phyloP scores from a whole-genome alignment of 2,797 vertebrate species.

The Bovichtus variegatus region DNA sequence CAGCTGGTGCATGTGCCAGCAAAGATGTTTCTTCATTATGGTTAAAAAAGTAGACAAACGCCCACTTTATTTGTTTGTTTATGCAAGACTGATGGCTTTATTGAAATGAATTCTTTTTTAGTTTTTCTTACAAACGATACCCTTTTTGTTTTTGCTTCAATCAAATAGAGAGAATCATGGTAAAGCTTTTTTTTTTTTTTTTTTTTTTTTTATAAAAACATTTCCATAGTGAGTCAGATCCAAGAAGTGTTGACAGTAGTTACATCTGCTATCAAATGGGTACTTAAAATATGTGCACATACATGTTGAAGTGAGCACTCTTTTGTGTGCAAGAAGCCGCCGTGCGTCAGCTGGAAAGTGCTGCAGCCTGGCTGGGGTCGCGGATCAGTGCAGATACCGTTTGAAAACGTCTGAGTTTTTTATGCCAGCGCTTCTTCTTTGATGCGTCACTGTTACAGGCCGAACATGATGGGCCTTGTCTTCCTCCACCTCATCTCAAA shows the following conservation, averaged over 20 bases:
- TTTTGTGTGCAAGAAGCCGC: constrained; percentile 3
- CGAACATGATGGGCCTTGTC: constrained; percentile 75
- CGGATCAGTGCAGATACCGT: constrained; percentile 45
- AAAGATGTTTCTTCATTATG: not conserved
- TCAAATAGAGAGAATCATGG: constrained; percentile 25
- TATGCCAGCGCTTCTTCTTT: constrained; percentile 53
- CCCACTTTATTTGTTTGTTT: constrained; percentile 38
- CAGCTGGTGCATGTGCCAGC: not conserved
- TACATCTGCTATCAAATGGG: constrained; percentile 39
- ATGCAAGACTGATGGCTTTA: constrained; percentile 10
- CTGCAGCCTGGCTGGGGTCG: constrained; percentile 43
- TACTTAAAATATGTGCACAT: constrained; percentile 35
- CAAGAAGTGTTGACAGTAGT: constrained; percentile 41
- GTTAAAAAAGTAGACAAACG: constrained; percentile 17
- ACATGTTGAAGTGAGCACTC: constrained; percentile 22
- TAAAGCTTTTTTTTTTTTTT: constrained; percentile 58
- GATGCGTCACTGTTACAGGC: constrained; percentile 71
- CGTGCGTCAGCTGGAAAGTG: constrained; percentile 31
- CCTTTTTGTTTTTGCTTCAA: constrained; percentile 25
- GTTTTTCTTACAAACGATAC: not conserved
- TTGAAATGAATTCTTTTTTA: constrained; percentile 4
- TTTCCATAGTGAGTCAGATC: constrained; percentile 33
- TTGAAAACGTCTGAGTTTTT: constrained; percentile 53
- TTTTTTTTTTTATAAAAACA: too few relatives aligned
- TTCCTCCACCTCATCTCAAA: constrained; percentile 52